phyloP scores from a whole-genome alignment of 2,797 vertebrate genomes.

The Acanthurus lineatus region DNA sequence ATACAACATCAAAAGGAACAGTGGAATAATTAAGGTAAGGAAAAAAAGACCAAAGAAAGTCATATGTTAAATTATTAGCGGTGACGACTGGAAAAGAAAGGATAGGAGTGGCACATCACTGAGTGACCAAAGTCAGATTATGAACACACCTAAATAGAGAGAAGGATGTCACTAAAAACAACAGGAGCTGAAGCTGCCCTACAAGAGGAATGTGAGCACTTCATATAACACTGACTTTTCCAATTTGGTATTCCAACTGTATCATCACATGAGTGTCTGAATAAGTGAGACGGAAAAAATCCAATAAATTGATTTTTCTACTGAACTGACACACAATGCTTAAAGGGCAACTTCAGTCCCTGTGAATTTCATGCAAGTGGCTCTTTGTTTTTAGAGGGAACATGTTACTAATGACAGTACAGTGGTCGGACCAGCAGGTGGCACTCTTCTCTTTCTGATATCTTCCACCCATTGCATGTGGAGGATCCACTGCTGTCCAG shows the following conservation, averaged over 20 bases:
- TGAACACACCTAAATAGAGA: conserved; percentile 56
- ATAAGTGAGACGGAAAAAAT: neutral
- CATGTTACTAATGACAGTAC: conserved; percentile 32
- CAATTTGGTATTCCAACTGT: neutral
- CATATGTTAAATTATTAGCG: conserved; percentile 22
- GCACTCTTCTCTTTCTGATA: conserved; percentile 66
- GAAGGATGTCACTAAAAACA: conserved; percentile 24
- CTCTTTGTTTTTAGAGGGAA: neutral
- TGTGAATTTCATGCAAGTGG: conserved; percentile 51
- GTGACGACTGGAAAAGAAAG: conserved; percentile 26
- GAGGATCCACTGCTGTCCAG: conserved; percentile 7
- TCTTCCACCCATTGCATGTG: conserved; percentile 12
- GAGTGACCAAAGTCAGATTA: conserved; percentile 27
- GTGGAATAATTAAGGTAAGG: conserved; percentile 7
- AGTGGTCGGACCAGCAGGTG: conserved; percentile 82
- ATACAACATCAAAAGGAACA: conserved; percentile 10
- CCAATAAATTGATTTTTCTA: neutral
- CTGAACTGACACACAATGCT: neutral
- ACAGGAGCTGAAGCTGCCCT: conserved; percentile 60
- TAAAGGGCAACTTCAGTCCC: conserved; percentile 55
- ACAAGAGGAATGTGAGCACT: neutral
- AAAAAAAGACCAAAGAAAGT: neutral
- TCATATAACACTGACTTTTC: conserved; percentile 1
- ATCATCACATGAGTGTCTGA: neutral
- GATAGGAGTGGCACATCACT: conserved; percentile 18